Conservation (phyloP, 2,113 vertebrate genomes). For the Pao palembangensis region DNA sequence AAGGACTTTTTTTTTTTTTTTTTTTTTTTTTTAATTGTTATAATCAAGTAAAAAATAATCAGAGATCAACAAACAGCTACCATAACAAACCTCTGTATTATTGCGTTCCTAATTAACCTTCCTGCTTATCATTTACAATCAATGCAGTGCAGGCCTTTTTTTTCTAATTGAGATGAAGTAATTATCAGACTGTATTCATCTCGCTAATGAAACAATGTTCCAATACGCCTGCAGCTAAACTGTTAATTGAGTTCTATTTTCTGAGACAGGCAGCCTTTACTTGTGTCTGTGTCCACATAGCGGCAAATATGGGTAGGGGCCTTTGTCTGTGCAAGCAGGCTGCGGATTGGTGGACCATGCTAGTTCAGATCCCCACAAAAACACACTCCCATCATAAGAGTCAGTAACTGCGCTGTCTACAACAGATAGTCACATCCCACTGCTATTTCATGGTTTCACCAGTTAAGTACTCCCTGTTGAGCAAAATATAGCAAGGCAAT, state of each 20-base stretch:
- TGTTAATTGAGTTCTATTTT: constrained; percentile 75
- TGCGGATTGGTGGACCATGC: constrained; percentile 53
- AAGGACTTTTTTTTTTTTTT: not conserved
- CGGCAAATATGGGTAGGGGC: constrained; percentile 52
- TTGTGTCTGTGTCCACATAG: constrained; percentile 59
- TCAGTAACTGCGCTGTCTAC: constrained; percentile 49
- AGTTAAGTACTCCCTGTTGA: constrained; percentile 63
- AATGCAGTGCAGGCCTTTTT: constrained; percentile 62
- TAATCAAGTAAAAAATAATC: constrained; percentile 8
- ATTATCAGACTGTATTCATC: constrained; percentile 77
- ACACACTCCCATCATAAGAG: constrained; percentile 17
- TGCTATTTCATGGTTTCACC: constrained; percentile 58
- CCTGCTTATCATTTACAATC: constrained; percentile 76
- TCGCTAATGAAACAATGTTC: constrained; percentile 75
- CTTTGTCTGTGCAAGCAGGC: constrained; percentile 55
- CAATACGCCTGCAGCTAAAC: constrained; percentile 71
- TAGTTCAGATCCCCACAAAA: constrained; percentile 29
- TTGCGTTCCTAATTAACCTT: constrained; percentile 76
- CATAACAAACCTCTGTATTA: constrained; percentile 44
- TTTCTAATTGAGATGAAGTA: constrained; percentile 74
- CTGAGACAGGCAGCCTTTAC: constrained; percentile 61
- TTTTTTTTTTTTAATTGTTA: not conserved
- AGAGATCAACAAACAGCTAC: constrained; percentile 10
- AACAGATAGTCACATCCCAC: constrained; percentile 53
- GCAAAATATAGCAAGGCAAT: constrained; percentile 52